These are phyloP conservation scores for Eubucco bourcierii DNA, from an alignment of 2,113 vertebrate species.

Conservation along the genomic window DNA sequence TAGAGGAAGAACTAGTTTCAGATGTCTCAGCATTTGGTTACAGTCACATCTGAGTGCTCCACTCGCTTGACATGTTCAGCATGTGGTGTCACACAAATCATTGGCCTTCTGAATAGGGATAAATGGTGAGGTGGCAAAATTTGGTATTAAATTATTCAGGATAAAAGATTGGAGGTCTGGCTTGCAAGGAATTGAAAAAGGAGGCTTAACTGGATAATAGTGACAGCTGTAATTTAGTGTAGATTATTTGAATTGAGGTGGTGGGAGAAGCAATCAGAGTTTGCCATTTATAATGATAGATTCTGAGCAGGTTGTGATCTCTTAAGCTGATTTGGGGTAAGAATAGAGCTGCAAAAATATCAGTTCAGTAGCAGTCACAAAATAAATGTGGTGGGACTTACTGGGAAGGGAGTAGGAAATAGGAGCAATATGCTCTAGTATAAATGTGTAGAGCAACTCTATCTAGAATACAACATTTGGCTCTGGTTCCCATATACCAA, in stretches of 20 bases:
- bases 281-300: not conserved
- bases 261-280: not conserved
- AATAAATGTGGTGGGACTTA: not conserved
- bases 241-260: not conserved
- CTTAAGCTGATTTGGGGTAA: not conserved
- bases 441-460: not conserved
- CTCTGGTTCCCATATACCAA: not conserved
- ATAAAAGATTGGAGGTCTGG: not conserved
- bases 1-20: not conserved
- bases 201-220: not conserved
- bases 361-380: not conserved
- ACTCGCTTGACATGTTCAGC: not conserved
- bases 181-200: not conserved
- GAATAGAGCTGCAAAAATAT: not conserved
- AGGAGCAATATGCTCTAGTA: not conserved
- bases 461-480: not conserved
- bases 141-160: not conserved
- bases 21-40: not conserved
- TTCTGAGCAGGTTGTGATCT: not conserved
- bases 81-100: not conserved
- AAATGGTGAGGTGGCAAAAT: not conserved
- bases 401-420: not conserved
- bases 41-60: not conserved
- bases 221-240: not conserved
- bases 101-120: not conserved